phyloP scores from a whole-genome alignment of 2,888 invertebrate species.

The Hemistola chrysoprasaria region DNA sequence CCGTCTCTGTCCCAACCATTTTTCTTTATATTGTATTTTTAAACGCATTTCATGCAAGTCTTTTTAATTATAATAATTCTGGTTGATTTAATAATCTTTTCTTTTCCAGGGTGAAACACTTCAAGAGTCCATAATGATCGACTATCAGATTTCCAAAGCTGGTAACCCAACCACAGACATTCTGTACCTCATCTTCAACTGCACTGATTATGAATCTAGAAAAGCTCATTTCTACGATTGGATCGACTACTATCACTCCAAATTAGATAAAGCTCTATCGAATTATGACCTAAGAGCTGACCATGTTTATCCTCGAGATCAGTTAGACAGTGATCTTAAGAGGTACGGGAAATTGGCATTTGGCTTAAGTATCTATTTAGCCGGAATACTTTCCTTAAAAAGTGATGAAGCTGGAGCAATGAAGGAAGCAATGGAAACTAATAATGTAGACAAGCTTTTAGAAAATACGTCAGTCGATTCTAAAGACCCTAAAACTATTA shows the following conservation, averaged over 20 bases:
- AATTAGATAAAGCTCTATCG: slow-evolving; percentile 32
- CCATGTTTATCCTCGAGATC: slow-evolving; percentile 34
- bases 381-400: slow-evolving; percentile 5
- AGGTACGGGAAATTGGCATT: slow-evolving; percentile 34
- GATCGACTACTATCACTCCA: slow-evolving; percentile 39
- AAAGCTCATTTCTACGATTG: slow-evolving; percentile 25
- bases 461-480: too few relatives aligned
- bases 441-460: too few relatives aligned
- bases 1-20: too few relatives aligned
- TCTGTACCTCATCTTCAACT: slow-evolving; percentile 1
- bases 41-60: too few relatives aligned
- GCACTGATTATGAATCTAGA: slow-evolving; percentile 1
- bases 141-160: slow-evolving; percentile 1
- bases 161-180: slow-evolving; percentile 1
- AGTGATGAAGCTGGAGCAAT: not conserved
- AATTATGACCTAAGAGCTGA: slow-evolving; percentile 34
- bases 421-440: not conserved
- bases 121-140: not conserved
- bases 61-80: too few relatives aligned
- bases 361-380: slow-evolving; percentile 25
- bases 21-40: too few relatives aligned
- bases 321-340: slow-evolving; percentile 38
- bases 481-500: not conserved
- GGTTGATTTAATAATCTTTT: too few relatives aligned
- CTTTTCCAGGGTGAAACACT: too few relatives aligned